Percentiles rank a stretch among this genome's conserved stretches.
Conservation (phyloP, 2,888 invertebrate genomes). For the Rhyacophila evoluta region DNA sequence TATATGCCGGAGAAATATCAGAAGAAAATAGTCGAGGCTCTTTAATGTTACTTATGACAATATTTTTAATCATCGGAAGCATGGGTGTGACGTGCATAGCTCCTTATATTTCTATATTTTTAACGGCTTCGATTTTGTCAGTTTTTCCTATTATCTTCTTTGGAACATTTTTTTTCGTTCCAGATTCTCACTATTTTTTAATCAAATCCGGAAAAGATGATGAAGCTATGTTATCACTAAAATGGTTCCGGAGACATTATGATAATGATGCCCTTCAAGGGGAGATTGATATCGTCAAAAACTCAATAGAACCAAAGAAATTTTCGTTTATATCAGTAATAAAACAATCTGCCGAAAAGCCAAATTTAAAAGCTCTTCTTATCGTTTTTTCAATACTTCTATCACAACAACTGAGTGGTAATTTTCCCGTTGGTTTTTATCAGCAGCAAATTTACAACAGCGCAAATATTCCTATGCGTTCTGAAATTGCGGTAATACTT, state of each 20-base stretch:
- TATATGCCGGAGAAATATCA: constrained; percentile 54
- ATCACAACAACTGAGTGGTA: constrained; percentile 48
- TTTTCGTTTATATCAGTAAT: constrained; percentile 20
- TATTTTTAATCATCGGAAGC: constrained; percentile 43
- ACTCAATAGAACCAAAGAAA: constrained; percentile 18
- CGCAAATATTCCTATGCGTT: constrained; percentile 40
- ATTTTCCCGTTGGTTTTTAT: constrained; percentile 42
- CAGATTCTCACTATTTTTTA: constrained; percentile 53
- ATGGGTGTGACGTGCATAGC: constrained; percentile 48
- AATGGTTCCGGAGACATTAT: constrained; percentile 46
- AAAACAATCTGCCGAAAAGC: constrained; percentile 38
- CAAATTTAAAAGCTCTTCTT: constrained; percentile 44
- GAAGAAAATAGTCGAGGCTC: constrained; percentile 53
- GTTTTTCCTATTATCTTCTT: constrained; percentile 49
- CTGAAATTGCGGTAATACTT: constrained; percentile 45
- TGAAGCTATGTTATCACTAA: constrained; percentile 37
- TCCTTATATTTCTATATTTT: constrained; percentile 47
- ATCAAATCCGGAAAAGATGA: constrained; percentile 44
- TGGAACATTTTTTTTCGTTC: constrained; percentile 44
- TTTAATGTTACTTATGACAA: constrained; percentile 39
- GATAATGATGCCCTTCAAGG: constrained; percentile 31
- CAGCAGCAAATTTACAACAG: constrained; percentile 42
- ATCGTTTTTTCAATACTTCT: constrained; percentile 36
- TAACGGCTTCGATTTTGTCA: constrained; percentile 42
- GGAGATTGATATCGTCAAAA: constrained; percentile 42